These are phyloP conservation scores for Stegodyphus dumicola DNA, from an alignment of 1,140 invertebrate genomes.

Conservation along the genomic window DNA sequence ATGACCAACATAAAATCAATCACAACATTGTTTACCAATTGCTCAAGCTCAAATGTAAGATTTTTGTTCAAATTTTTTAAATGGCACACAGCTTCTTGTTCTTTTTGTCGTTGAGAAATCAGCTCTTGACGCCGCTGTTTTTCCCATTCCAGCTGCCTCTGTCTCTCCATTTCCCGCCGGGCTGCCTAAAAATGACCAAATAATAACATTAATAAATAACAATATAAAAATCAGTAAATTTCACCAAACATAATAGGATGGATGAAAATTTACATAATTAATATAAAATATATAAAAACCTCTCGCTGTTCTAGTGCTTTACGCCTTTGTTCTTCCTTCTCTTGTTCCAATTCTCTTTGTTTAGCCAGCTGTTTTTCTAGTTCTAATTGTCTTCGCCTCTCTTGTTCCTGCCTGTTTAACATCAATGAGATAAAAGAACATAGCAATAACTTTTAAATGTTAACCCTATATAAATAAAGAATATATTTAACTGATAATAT, in stretches of 20 bases:
- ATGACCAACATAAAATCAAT: not conserved
- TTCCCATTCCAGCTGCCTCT: slow-evolving; percentile 96
- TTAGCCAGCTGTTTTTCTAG: slow-evolving; percentile 81
- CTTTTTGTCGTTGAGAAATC: slow-evolving; percentile 84
- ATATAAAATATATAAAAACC: slow-evolving; percentile 65
- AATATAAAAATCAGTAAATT: not conserved
- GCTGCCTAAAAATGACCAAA: slow-evolving; percentile 66
- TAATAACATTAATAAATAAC: not conserved
- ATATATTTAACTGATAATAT: too few relatives aligned
- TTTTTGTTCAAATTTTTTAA: slow-evolving; percentile 91
- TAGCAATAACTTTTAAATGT: too few relatives aligned
- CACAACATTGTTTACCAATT: slow-evolving; percentile 71
- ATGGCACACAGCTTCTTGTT: slow-evolving; percentile 88
- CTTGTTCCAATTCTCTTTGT: slow-evolving; percentile 82
- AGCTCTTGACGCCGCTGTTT: slow-evolving; percentile 89
- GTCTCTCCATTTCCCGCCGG: slow-evolving; percentile 91
- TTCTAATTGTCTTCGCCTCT: slow-evolving; percentile 71
- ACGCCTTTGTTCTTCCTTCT: slow-evolving; percentile 71
- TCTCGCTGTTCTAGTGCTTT: slow-evolving; percentile 78
- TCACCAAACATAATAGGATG: not conserved
- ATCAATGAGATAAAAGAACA: too few relatives aligned
- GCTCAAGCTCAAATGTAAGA: slow-evolving; percentile 83
- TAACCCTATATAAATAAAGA: too few relatives aligned
- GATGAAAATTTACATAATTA: not conserved
- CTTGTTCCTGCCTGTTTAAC: slow-evolving; percentile 73